Conservation (phyloP, 2,113 vertebrate genomes). For the Nanorana parkeri region DNA sequence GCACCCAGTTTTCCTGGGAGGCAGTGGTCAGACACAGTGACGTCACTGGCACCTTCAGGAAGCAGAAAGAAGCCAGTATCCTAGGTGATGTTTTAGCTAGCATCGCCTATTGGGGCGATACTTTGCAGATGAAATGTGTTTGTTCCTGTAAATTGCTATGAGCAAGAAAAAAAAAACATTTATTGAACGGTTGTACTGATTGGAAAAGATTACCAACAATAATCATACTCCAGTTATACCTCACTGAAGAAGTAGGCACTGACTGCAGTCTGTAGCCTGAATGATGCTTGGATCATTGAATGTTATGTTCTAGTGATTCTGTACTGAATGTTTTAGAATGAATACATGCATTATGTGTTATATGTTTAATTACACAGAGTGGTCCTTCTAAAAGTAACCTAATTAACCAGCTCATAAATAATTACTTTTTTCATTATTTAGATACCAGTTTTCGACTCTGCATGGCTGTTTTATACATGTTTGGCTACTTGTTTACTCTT, state of each 20-base stretch:
- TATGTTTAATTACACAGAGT: background rate
- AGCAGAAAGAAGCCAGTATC: too few species aligned
- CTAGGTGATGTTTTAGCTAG: too few species aligned
- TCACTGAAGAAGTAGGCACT: background rate
- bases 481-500: too few species aligned
- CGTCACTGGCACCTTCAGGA: too few species aligned
- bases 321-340: background rate
- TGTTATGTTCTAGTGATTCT: background rate
- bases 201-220: background rate
- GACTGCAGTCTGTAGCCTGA: background rate
- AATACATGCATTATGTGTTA: background rate
- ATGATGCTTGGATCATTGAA: background rate
- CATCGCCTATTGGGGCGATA: too few species aligned
- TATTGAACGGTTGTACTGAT: background rate
- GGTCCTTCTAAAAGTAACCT: background rate
- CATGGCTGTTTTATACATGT: too few species aligned
- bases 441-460: too few species aligned
- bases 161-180: background rate
- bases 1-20: too few species aligned
- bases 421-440: too few species aligned
- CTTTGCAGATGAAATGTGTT: background rate
- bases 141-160: background rate
- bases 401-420: too few species aligned
- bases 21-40: too few species aligned
- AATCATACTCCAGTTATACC: background rate